Conservation (phyloP, 2,113 vertebrate species). For the Bos taurus region DNA sequence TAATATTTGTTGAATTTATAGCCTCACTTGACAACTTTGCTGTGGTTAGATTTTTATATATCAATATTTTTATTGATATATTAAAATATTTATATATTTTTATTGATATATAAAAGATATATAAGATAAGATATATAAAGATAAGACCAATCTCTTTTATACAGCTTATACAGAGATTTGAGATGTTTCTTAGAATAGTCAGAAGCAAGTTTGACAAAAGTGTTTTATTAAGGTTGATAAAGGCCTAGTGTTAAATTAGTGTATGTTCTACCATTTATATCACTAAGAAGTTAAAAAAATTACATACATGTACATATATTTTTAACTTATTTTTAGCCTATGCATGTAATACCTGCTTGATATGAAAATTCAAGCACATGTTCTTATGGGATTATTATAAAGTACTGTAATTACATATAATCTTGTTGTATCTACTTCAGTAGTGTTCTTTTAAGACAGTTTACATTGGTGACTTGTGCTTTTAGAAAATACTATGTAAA, state of each 20-base stretch:
- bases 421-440: background rate
- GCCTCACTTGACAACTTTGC: background rate
- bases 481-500: conserved; percentile 16
- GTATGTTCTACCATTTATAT: background rate
- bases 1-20: background rate
- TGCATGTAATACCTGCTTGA: background rate
- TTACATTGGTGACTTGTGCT: background rate
- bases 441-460: background rate
- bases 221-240: conserved; percentile 4
- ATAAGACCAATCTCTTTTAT: background rate
- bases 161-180: background rate
- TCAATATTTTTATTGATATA: background rate
- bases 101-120: background rate
- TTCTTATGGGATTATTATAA: background rate
- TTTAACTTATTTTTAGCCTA: background rate
- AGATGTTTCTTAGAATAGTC: background rate
- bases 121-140: background rate
- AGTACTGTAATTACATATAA: background rate
- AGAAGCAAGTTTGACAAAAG: conserved; percentile 2
- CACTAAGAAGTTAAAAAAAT: background rate
- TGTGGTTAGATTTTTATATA: background rate
- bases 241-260: background rate
- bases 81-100: background rate
- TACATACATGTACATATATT: background rate
- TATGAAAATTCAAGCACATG: background rate